Conservation (phyloP, 2,888 invertebrate species). For the Metopia argyrocephala region DNA sequence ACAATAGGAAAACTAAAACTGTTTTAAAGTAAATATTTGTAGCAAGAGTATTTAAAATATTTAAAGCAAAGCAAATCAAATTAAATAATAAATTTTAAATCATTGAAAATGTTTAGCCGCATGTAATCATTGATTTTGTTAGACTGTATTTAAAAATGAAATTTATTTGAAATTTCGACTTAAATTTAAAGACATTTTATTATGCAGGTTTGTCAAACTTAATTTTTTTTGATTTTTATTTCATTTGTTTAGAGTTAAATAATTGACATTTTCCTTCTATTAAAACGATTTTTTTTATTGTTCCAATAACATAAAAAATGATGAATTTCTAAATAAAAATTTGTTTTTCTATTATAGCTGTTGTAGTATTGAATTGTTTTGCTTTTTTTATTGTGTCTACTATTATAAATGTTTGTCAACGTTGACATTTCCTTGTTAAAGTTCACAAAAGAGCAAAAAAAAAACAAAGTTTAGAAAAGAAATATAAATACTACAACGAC, state of each 20-base stretch:
- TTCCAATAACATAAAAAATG: constrained; percentile 69
- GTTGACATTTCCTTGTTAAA: constrained; percentile 61
- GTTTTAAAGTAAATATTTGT: neutral
- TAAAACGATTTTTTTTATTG: constrained; percentile 17
- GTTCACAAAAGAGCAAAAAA: constrained; percentile 37
- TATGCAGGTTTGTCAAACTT: no score
- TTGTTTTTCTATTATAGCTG: constrained; percentile 37
- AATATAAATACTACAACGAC: constrained; percentile 19
- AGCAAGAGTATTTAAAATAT: neutral
- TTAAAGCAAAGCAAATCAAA: neutral
- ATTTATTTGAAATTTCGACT: constrained; percentile 15
- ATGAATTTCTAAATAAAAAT: constrained; percentile 72
- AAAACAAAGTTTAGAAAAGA: constrained; percentile 9
- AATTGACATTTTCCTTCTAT: constrained; percentile 43
- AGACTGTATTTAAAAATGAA: constrained; percentile 3
- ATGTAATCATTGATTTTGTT: constrained; percentile 41
- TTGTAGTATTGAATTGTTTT: neutral
- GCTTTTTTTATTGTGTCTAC: neutral
- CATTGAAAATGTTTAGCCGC: constrained; percentile 9
- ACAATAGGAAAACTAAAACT: no score
- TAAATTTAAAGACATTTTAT: no score
- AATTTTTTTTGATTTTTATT: neutral
- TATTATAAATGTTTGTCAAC: constrained; percentile 42
- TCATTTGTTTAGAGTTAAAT: constrained; percentile 2
- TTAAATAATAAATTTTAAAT: neutral